Evolutionary conservation across 2,888 invertebrate species (phyloP), one percentile per base, ranked within the genome.

Genomic region (Globia sparganii): DNA sequence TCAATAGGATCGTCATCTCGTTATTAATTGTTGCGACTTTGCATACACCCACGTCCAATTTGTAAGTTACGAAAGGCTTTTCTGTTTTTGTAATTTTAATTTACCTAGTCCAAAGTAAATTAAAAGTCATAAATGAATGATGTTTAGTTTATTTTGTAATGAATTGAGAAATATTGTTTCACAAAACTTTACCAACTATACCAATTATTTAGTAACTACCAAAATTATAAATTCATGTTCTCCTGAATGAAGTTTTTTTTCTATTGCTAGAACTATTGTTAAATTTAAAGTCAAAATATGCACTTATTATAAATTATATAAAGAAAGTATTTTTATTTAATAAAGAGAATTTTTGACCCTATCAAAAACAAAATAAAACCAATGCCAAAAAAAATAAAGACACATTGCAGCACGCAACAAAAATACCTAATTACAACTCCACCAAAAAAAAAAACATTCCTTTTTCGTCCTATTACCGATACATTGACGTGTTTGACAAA

Each of bases 401-500:
- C 40, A 25, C 0, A 46, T 9, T n/a, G n/a, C 18, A 53, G 11
- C 75, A 87, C 72, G 75, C 68, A 75, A 85, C 62, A 25, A 67
- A 68, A 76, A 37, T 34, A 61, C 13, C 43, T 72, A 71, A 80
- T 86, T 80, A 72, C n/a, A 62, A 2, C 25, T 46, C 4, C 2
- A 25, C 40, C 28, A 40, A 28, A 80, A 82, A 49, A 34, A 25
- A 25, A 74, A 75, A 43, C 37, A 62, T 69, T 40, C 13, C 25
- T n/a, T 73, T 13, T 74, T n/a, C 25, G 43, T 70, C 53, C 11
- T 46, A 68, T 61, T 62, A 43, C 65, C 21, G 74, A 76, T 66
- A 69, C 46, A 78, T 84, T 78, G 76, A 79, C 74, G 40, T 66
- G 28, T 81, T 78, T 85, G 78, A 90, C 80, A 88, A 88, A 87